Conservation (phyloP, 1,140 invertebrate species). For the Pogonognathellus flavescens region DNA sequence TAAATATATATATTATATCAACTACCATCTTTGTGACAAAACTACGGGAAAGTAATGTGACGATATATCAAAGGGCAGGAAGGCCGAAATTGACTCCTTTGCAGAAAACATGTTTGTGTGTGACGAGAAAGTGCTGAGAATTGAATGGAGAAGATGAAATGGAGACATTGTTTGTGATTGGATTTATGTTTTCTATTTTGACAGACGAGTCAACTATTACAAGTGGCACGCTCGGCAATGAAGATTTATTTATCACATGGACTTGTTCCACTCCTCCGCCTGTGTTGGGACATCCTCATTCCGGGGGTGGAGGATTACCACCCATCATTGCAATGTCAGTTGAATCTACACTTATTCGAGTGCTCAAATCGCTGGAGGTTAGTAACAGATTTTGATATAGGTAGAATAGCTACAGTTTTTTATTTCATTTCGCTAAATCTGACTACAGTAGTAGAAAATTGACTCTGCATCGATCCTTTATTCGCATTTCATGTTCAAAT, state of each 20-base stretch:
- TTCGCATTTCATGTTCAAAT: no score
- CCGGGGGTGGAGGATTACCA: conserved; percentile 60
- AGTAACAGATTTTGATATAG: not conserved
- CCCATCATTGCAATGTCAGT: conserved; percentile 71
- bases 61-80: not conserved
- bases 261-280: conserved; percentile 72
- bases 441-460: no score
- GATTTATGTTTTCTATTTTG: conserved; percentile 51
- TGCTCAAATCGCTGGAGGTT: conserved; percentile 73
- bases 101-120: no score
- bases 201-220: conserved; percentile 69
- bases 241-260: conserved; percentile 73
- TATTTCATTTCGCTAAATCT: not conserved
- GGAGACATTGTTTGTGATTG: conserved; percentile 30
- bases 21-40: no score
- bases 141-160: not conserved
- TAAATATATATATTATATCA: no score
- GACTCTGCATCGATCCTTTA: no score
- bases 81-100: not conserved
- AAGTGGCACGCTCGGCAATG: conserved; percentile 68
- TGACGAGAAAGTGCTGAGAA: not conserved
- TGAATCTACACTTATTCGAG: conserved; percentile 71
- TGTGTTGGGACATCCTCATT: conserved; percentile 67
- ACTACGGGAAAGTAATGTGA: no score
- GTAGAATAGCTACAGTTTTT: no score